These are phyloP conservation scores for Sphinx pinastri DNA, from an alignment of 2,888 invertebrate genomes.

Conservation along the genomic window DNA sequence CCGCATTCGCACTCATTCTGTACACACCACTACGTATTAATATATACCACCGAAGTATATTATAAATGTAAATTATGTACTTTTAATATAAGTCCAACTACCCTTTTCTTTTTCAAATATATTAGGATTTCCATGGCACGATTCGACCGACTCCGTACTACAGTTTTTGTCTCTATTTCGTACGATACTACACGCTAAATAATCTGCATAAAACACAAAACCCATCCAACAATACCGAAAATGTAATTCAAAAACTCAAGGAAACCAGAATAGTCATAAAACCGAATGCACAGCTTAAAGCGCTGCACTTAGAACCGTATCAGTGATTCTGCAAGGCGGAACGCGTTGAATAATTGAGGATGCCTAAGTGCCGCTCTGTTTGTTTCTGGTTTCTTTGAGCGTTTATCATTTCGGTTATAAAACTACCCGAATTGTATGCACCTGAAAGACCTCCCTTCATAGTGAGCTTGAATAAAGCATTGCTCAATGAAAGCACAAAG, in stretches of 20 bases:
- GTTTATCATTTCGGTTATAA: constrained; percentile 11
- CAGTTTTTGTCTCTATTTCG: background rate
- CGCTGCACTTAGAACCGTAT: constrained; percentile 23
- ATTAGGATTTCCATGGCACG: too few relatives aligned
- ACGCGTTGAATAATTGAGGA: constrained; percentile 22
- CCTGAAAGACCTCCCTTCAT: too few relatives aligned
- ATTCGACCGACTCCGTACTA: too few relatives aligned
- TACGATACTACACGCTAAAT: background rate
- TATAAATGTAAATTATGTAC: too few relatives aligned
- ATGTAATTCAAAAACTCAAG: background rate
- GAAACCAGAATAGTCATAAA: constrained; percentile 13
- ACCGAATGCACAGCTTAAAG: constrained; percentile 21
- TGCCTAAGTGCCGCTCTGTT: constrained; percentile 12
- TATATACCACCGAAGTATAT: too few relatives aligned
- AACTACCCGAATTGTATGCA: too few relatives aligned
- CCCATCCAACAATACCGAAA: background rate
- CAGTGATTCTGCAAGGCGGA: constrained; percentile 21
- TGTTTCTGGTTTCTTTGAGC: background rate
- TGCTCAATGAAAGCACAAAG: too few relatives aligned
- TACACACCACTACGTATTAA: too few relatives aligned
- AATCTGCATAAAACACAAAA: background rate
- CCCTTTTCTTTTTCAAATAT: too few relatives aligned
- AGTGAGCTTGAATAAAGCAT: too few relatives aligned
- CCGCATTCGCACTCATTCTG: too few relatives aligned
- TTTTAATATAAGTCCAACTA: too few relatives aligned